Conservation (phyloP, 1,140 invertebrate species). For the Luehdorfia chinensis region DNA sequence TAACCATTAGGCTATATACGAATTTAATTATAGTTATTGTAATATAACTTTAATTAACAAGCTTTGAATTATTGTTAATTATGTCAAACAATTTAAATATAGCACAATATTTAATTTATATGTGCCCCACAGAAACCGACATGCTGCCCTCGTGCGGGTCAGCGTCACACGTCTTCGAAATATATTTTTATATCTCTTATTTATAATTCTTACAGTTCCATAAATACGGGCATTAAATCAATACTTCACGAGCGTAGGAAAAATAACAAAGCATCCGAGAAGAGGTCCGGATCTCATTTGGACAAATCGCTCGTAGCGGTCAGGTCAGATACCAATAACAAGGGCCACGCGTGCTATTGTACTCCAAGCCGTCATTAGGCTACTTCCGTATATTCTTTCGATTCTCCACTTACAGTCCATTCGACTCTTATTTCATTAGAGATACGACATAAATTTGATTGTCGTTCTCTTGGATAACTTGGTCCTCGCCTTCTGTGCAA, state of each 20-base stretch:
- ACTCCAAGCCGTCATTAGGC: conserved; percentile 64
- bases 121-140: too few species aligned
- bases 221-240: conserved; percentile 23
- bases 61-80: too few species aligned
- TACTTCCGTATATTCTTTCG: conserved; percentile 48
- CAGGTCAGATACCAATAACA: conserved; percentile 74
- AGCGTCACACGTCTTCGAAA: too few species aligned
- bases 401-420: conserved; percentile 23
- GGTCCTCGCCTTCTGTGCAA: conserved; percentile 23
- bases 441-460: conserved; percentile 8
- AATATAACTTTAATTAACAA: too few species aligned
- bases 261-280: conserved; percentile 59
- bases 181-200: too few species aligned
- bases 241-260: conserved; percentile 46
- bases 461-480: background rate
- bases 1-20: too few species aligned
- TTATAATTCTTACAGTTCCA: too few species aligned
- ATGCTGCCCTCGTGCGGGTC: too few species aligned
- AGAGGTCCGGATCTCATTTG: conserved; percentile 72
- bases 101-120: too few species aligned
- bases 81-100: too few species aligned
- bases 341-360: conserved; percentile 70
- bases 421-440: conserved; percentile 33
- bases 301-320: conserved; percentile 74
- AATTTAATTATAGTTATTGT: too few species aligned